These are phyloP conservation scores for Mythimna loreyi DNA, from an alignment of 2,888 invertebrate species.

Conservation along the genomic window DNA sequence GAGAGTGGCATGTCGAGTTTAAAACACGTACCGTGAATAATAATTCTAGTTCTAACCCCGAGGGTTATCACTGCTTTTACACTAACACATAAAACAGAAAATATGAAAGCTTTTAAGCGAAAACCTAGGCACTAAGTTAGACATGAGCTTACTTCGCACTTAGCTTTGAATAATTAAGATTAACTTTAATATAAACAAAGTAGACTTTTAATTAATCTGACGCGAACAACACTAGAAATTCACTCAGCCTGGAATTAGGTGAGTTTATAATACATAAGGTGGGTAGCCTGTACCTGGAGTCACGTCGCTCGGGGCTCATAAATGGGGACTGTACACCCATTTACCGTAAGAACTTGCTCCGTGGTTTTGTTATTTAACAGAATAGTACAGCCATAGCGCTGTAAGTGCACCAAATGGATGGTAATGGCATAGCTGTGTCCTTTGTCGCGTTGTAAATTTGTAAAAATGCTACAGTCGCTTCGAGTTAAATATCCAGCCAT, in stretches of 20 bases:
- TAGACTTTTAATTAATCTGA: constrained; percentile 62
- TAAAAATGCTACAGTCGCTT: constrained; percentile 54
- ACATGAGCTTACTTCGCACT: constrained; percentile 62
- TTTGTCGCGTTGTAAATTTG: constrained; percentile 64
- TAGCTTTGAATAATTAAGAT: constrained; percentile 62
- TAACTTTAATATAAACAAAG: constrained; percentile 63
- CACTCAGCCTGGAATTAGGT: constrained; percentile 67
- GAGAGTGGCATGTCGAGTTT: constrained; percentile 7
- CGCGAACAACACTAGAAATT: constrained; percentile 64
- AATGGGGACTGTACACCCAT: constrained; percentile 61
- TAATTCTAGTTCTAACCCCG: constrained; percentile 28
- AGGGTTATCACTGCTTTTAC: constrained; percentile 40
- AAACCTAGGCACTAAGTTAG: constrained; percentile 45
- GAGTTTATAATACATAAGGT: constrained; percentile 65
- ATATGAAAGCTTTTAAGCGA: constrained; percentile 58
- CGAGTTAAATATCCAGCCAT: constrained; percentile 12
- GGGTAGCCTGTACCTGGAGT: constrained; percentile 35
- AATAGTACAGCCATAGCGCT: constrained; percentile 49
- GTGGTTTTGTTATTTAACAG: constrained; percentile 73
- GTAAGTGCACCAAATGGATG: constrained; percentile 76
- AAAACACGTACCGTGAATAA: constrained; percentile 16
- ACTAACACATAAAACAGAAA: constrained; percentile 43
- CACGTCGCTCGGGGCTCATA: constrained; percentile 67
- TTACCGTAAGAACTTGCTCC: constrained; percentile 61
- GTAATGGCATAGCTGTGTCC: constrained; percentile 67